A percentile compares a stretch with the other conserved stretches of the same genome.
Evolutionary conservation across 2,797 vertebrate genomes (phyloP).

Genomic region (Coracias cyanogaster): DNA sequence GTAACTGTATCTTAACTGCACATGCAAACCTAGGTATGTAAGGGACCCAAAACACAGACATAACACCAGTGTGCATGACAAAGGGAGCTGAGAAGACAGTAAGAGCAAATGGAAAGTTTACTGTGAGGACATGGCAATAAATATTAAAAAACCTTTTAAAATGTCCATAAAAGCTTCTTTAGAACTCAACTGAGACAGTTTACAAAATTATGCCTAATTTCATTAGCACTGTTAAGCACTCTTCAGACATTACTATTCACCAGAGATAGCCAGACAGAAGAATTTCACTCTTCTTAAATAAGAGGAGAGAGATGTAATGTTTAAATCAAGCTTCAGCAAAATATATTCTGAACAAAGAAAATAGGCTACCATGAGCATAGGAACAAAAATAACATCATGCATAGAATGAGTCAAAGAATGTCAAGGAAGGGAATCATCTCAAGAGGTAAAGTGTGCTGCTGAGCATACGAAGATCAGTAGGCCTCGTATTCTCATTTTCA

Average conservation of each 20-base stretch:
- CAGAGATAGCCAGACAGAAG: not conserved
- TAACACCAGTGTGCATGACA: not conserved
- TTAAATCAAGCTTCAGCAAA: not conserved
- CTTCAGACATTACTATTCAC: not conserved
- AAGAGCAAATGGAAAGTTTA: not conserved
- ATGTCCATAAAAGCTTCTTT: not conserved
- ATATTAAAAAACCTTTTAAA: not conserved
- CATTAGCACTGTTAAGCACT: not conserved
- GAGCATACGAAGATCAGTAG: not conserved
- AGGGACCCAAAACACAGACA: not conserved
- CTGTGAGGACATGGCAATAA: not conserved
- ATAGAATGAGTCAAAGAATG: not conserved
- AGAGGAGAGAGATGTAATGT: not conserved
- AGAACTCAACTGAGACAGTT: not conserved
- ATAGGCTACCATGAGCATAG: not conserved
- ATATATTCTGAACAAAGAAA: not conserved
- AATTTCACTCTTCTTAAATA: not conserved
- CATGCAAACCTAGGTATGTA: fast-evolving
- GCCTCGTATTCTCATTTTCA: not conserved
- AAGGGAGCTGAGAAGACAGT: not conserved
- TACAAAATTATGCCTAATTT: not conserved
- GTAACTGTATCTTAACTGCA: not conserved
- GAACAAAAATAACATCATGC: not conserved
- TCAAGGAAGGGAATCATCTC: not conserved
- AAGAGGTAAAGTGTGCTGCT: not conserved